These are phyloP conservation scores for Oncorhynchus gorbuscha DNA, from an alignment of 2,113 vertebrate genomes.

Conservation along the genomic window DNA sequence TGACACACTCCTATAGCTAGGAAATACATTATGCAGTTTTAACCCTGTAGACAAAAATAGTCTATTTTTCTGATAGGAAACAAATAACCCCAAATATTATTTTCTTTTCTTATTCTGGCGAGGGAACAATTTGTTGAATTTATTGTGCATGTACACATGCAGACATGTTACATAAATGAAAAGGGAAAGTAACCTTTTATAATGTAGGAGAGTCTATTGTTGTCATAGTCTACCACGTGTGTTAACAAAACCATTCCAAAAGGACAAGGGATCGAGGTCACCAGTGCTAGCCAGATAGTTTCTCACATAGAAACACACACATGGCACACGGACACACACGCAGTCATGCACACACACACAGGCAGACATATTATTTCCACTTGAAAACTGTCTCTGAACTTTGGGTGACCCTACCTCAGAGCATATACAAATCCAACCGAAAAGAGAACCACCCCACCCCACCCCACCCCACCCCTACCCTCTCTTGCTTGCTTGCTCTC, in stretches of 20 bases:
- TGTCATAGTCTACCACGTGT: not conserved
- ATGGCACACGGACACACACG: not conserved
- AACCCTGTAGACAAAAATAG: no score
- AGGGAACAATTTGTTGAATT: no score
- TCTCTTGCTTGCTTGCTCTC: not conserved
- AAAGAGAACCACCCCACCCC: not conserved
- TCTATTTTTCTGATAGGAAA: no score
- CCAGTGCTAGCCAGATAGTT: constrained; percentile 11
- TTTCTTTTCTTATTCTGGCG: no score
- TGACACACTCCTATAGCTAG: no score
- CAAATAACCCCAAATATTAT: no score
- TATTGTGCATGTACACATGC: no score
- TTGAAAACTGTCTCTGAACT: constrained; percentile 31
- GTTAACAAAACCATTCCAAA: not conserved
- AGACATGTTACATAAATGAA: no score
- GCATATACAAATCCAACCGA: constrained; percentile 12
- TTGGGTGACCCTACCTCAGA: constrained; percentile 29
- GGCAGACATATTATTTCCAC: constrained; percentile 25
- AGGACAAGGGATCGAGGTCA: not conserved
- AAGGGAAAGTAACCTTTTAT: not conserved
- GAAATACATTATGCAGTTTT: no score
- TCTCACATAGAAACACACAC: constrained; percentile 4
- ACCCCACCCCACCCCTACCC: not conserved
- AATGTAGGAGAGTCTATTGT: not conserved
- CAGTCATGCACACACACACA: not conserved